Conservation (phyloP, 2,113 vertebrate species). For the Toxostoma redivivum region DNA sequence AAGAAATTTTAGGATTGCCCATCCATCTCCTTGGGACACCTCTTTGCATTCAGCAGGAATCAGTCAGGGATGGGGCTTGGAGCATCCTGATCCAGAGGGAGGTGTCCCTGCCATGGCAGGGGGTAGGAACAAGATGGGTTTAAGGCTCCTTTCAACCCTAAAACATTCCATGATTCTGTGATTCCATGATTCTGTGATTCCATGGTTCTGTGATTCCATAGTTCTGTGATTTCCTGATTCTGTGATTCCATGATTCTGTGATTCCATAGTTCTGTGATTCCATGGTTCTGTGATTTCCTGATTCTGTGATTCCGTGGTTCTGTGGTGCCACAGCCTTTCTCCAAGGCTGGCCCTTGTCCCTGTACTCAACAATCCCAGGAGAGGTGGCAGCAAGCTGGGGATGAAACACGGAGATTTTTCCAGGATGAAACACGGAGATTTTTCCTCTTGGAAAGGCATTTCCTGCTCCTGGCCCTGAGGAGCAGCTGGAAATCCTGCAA, state of each 20-base stretch:
- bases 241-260: not conserved
- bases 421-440: fast-evolving
- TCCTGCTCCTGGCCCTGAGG: not conserved
- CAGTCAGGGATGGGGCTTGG: not conserved
- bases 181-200: not conserved
- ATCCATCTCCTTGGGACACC: not conserved
- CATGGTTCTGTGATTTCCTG: no score
- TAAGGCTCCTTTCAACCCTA: not conserved
- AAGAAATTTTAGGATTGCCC: not conserved
- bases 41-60: not conserved
- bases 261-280: no score
- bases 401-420: fast-evolving
- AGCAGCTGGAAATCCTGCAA: not conserved
- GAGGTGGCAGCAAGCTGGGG: not conserved
- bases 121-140: not conserved
- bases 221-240: no score
- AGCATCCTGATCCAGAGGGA: not conserved
- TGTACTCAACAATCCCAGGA: not conserved
- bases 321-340: not conserved
- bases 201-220: not conserved
- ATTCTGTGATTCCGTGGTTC: not conserved
- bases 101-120: not conserved
- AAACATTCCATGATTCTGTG: not conserved
- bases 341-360: not conserved
- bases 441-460: not conserved